Evolutionary conservation across 1,140 invertebrate species (phyloP), one percentile per base, ranked within the genome.

Genomic region (Gryllus bimaculatus): DNA sequence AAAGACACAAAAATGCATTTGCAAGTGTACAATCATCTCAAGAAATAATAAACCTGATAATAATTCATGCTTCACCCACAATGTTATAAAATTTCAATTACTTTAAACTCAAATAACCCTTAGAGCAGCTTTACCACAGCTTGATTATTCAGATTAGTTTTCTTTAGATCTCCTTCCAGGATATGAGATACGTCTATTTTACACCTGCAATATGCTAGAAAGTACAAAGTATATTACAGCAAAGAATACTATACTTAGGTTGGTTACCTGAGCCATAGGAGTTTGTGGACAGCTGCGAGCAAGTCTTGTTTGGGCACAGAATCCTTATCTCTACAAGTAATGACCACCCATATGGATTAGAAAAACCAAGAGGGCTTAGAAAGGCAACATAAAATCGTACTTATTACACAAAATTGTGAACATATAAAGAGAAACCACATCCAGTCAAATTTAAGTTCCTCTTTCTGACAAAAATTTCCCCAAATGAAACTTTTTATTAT

Each of bases 301-400:
- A 90, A 84, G 89, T 90, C 89, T 91, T 91, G 87, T 89, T 90
- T 86, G 90, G 89, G 89, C 89, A 91, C 85, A 90, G 87, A 88
- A 91, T 89, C 90, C 90, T 90, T 89, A 91, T 88, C 86, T 91
- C 90, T 91, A 90, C 85, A 80, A 81, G 75, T 77, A 47, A 76
- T 48, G 75, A 81, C 74, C 75, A 48, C 77, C 79, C 73, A 80
- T 79, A 78, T 66, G 78, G 48, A 78, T 80, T 80, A 80, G 79
- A 77, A 77, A 77, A 77, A 76, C 47, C 15, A 20, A 47, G 47
- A 77, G 8, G 13, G 76, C 47, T 77, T 21, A 78, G 15, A 78
- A 78, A 78, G n/a, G 77, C 18, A 66, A 78, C 66, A 26, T 47
- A 54, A 73, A 48, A 54, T n/a, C 54, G 54, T 13, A 10, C 18